Evolutionary conservation across 2,888 invertebrate genomes (phyloP).

Genomic region (Escarpia spicata): DNA sequence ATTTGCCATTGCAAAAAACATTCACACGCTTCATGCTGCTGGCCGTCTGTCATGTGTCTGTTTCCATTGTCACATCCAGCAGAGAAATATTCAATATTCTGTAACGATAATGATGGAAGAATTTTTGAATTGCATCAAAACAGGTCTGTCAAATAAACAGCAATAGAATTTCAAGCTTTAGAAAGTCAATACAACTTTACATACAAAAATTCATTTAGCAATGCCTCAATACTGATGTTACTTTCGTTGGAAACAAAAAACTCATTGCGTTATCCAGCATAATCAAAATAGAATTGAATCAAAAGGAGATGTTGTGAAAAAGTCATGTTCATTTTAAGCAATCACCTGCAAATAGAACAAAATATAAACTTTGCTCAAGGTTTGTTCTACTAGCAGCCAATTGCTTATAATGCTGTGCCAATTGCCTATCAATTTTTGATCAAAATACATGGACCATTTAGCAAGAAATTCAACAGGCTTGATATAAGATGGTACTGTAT

Average conservation of each 20-base stretch:
- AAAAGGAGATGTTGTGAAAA: background rate
- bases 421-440: too few species aligned
- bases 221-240: background rate
- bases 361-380: background rate
- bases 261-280: background rate
- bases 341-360: background rate
- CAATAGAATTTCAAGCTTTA: background rate
- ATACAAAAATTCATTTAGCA: background rate
- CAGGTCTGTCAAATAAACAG: background rate
- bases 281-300: background rate
- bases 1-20: slow-evolving; percentile 31
- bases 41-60: background rate
- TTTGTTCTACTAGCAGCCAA: background rate
- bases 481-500: too few species aligned
- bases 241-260: background rate
- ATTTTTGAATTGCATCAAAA: background rate
- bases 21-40: slow-evolving; percentile 32
- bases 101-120: background rate
- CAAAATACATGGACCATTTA: too few species aligned
- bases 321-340: background rate
- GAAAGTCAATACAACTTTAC: background rate
- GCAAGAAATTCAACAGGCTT: too few species aligned
- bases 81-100: slow-evolving; percentile 13
- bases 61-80: background rate
- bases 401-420: background rate